Evolutionary conservation across 2,888 invertebrate genomes (phyloP).

Genomic region (Chymomyza procnemis): DNA sequence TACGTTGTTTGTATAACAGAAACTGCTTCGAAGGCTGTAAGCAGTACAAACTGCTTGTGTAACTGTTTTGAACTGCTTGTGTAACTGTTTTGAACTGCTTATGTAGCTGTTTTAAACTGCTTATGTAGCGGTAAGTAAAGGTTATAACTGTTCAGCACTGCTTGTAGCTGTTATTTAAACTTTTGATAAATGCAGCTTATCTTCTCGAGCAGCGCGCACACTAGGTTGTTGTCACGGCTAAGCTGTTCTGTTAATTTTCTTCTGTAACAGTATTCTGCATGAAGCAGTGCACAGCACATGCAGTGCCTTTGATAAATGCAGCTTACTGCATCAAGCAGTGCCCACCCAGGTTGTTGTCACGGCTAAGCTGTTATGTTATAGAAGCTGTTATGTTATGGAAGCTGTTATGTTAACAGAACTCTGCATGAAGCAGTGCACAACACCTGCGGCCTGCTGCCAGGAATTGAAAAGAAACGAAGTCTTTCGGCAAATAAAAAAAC

Average conservation of each 20-base stretch:
- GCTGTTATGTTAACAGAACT: no score
- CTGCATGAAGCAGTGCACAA: no score
- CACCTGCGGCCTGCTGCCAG: no score
- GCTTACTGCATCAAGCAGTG: neutral
- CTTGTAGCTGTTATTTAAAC: neutral
- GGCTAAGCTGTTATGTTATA: no score
- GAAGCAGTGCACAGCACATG: no score
- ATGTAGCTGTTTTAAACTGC: neutral
- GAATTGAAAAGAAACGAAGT: no score
- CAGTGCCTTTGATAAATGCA: no score
- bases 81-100: neutral
- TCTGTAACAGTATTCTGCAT: no score
- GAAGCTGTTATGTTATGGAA: no score
- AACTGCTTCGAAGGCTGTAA: neutral
- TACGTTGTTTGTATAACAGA: neutral
- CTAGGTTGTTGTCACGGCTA: neutral
- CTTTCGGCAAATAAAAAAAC: no score
- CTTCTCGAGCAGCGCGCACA: neutral
- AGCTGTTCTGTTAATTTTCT: no score
- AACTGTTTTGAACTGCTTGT: neutral
- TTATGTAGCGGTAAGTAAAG: conserved; percentile 1
- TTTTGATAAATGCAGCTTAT: no score
- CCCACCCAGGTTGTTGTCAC: neutral
- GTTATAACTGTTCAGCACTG: neutral
- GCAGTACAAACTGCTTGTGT: neutral